These are phyloP conservation scores for Fistularia tabacaria DNA, from an alignment of 2,797 vertebrate species.

Conservation along the genomic window DNA sequence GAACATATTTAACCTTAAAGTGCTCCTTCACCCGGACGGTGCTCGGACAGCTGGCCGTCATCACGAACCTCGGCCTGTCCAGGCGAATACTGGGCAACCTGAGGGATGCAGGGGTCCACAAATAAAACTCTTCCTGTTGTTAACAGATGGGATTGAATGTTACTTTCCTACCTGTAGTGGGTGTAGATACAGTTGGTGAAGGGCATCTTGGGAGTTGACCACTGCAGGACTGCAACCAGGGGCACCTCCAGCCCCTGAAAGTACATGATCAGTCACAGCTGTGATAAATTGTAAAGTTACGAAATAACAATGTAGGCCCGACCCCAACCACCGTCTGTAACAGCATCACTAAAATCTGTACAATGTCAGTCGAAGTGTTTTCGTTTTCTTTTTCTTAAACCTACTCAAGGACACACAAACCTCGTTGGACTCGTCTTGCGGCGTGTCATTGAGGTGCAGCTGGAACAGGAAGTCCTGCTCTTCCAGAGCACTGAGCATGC, in stretches of 20 bases:
- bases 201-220: slow-evolving; percentile 90
- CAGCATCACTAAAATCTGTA: not conserved
- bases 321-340: not conserved
- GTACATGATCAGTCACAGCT: not conserved
- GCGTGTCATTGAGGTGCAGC: slow-evolving; percentile 82
- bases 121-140: too few relatives aligned
- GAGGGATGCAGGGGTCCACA: not conserved
- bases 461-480: slow-evolving; percentile 94
- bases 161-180: slow-evolving; percentile 77
- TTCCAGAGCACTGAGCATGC: slow-evolving; percentile 86
- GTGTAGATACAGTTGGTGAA: slow-evolving; percentile 92
- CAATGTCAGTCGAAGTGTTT: too few relatives aligned
- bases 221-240: slow-evolving; percentile 87
- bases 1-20: slow-evolving; percentile 88
- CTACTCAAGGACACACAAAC: slow-evolving; percentile 36
- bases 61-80: slow-evolving; percentile 86
- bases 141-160: too few relatives aligned
- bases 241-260: slow-evolving; percentile 89
- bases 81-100: slow-evolving; percentile 87
- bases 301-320: not conserved
- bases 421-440: slow-evolving; percentile 81
- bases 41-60: slow-evolving; percentile 87
- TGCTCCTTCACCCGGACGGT: slow-evolving; percentile 78
- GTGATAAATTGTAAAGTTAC: too few relatives aligned
- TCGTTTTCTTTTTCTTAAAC: too few relatives aligned